phyloP scores from a whole-genome alignment of 1,140 invertebrate genomes.

The Pogonomyrmex barbatus region DNA sequence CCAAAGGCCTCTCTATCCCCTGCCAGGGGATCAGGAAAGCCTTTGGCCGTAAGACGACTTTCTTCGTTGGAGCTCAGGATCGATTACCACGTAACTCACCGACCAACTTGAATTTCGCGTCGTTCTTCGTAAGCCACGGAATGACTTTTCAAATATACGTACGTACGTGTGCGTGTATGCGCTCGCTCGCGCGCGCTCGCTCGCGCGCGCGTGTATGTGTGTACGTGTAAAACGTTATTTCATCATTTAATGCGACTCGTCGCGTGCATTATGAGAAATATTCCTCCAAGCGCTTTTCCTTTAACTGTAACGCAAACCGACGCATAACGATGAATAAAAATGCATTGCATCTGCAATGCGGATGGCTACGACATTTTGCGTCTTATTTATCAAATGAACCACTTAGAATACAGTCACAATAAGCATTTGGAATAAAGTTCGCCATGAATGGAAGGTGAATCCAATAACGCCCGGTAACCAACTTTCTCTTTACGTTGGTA shows the following conservation, averaged over 20 bases:
- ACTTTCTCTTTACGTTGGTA: constrained; percentile 49
- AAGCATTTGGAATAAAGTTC: constrained; percentile 35
- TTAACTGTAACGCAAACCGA: not conserved
- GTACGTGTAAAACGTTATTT: not conserved
- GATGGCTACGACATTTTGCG: not conserved
- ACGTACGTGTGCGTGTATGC: no score
- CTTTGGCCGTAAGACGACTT: constrained; percentile 66
- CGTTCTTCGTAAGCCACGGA: constrained; percentile 14
- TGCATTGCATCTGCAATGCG: constrained; percentile 30
- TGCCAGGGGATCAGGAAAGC: constrained; percentile 37
- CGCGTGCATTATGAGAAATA: not conserved
- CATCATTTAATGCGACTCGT: constrained; percentile 3
- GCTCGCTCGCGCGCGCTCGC: no score
- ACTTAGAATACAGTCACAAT: constrained; percentile 32
- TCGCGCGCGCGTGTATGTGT: not conserved
- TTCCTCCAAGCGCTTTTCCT: not conserved
- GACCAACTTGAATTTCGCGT: constrained; percentile 32
- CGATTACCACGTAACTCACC: constrained; percentile 57
- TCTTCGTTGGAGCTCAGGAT: constrained; percentile 61
- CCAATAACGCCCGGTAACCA: constrained; percentile 46
- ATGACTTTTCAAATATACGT: constrained; percentile 10
- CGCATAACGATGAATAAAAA: constrained; percentile 30
- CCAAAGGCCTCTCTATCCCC: constrained; percentile 51
- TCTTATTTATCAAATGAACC: constrained; percentile 23
- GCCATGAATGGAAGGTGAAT: constrained; percentile 45